phyloP scores from a whole-genome alignment of 2,113 vertebrate species.

The Saccopteryx leptura region DNA sequence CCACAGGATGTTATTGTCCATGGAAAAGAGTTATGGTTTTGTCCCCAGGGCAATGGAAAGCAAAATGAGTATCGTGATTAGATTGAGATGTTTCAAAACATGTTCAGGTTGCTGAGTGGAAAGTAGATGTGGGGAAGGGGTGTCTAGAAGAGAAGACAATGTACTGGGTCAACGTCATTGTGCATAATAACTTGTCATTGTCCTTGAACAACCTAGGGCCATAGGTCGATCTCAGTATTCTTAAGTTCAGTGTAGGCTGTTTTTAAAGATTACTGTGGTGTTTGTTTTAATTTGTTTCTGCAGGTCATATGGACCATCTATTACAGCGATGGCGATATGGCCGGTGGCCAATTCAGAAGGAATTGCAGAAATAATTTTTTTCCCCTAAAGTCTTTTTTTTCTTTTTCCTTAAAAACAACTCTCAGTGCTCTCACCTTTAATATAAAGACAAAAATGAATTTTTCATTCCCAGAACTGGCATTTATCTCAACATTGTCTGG shows the following conservation, averaged over 20 bases:
- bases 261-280: background rate
- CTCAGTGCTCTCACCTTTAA: conserved; percentile 33
- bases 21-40: background rate
- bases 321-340: background rate
- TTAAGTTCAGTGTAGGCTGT: background rate
- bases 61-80: background rate
- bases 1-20: rapidly evolving
- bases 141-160: background rate
- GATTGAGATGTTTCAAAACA: background rate
- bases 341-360: conserved; percentile 15
- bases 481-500: conserved; percentile 57
- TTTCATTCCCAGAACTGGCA: conserved; percentile 53
- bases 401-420: background rate
- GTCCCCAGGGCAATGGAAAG: background rate
- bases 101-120: background rate
- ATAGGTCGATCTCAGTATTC: background rate
- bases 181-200: background rate
- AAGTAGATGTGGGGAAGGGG: background rate
- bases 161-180: background rate
- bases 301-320: background rate
- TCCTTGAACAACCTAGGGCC: background rate
- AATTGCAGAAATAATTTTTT: background rate
- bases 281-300: background rate
- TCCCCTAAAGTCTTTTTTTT: background rate
- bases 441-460: conserved; percentile 71